Base-by-base conservation (phyloP, 1,140 invertebrate genomes). In the Uloborus diversus region DNA sequence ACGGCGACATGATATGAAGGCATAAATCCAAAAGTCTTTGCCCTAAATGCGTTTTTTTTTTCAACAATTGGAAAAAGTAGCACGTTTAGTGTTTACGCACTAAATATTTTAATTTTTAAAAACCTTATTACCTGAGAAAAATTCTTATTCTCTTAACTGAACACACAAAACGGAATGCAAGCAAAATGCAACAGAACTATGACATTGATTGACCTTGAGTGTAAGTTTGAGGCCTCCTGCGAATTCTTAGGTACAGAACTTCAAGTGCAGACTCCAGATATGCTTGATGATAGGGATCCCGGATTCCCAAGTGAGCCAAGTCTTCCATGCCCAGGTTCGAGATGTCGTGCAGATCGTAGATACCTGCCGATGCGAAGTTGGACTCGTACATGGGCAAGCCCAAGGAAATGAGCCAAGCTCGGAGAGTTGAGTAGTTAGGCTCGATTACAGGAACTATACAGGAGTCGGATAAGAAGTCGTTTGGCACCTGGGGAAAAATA, bases 351-450 rank as follows among this genome's bases (percentile, higher is more conserved):
- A 79, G 37, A n/a, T 79, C 64, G 17, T 28, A 47, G 27, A 79
- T 42, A 17, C 53, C 76, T 32, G 51, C 53, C 17, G 51, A 59
- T 14, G n/a, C 25, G 33, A 79, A 79, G 25, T 79, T 59, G 23
- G 49, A 17, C 28, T 59, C 83, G 81, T 88, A 88, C 87, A 88
- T 88, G 4, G 87, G 87, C 53, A 88, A 82, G 25, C 87, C 87
- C 35, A 87, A 84, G 30, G 85, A 86, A 9, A 83, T 84, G 9
- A 88, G 84, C 83, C 88, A 88, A 37, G 84, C 84, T 13, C 83
- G 80, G 13, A 88, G 80, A 28, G 27, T 71, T 7, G 84, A 84
- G 35, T 86, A 86, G 83, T 87, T 86, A n/a, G 87, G 83, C 81
- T 84, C 86, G 81, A 84, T 85, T 25, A 83, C 78, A 82, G 85